phyloP scores from a whole-genome alignment of 2,797 vertebrate genomes.

The Microctenopoma lineatum region DNA sequence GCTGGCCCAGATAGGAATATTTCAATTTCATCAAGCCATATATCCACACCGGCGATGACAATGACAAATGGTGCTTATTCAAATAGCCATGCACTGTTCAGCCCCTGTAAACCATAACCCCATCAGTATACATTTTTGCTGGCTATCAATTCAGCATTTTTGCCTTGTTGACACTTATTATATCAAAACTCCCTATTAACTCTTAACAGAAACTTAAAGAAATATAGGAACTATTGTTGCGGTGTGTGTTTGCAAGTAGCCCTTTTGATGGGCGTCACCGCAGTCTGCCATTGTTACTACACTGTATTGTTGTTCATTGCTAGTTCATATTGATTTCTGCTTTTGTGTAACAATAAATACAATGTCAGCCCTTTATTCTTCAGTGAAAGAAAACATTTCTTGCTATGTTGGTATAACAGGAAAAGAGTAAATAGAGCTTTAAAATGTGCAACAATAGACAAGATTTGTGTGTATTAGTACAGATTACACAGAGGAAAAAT shows the following conservation, averaged over 20 bases:
- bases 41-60: slow-evolving; percentile 67
- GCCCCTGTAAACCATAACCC: slow-evolving; percentile 80
- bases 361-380: slow-evolving; percentile 41
- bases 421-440: slow-evolving; percentile 14
- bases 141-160: slow-evolving; percentile 82
- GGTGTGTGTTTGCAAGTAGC: slow-evolving; percentile 29
- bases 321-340: slow-evolving; percentile 38
- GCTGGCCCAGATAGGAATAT: slow-evolving; percentile 66
- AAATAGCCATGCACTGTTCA: slow-evolving; percentile 68
- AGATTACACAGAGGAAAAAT: neutral
- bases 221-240: slow-evolving; percentile 26
- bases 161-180: slow-evolving; percentile 55
- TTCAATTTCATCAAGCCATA: slow-evolving; percentile 76
- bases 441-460: slow-evolving; percentile 31
- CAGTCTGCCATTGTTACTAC: slow-evolving; percentile 28
- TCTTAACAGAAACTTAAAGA: slow-evolving; percentile 34
- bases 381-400: slow-evolving; percentile 27
- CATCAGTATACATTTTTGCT: slow-evolving; percentile 78
- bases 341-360: slow-evolving; percentile 41
- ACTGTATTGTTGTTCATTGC: slow-evolving; percentile 16
- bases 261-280: slow-evolving; percentile 1
- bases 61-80: slow-evolving; percentile 78
- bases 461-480: slow-evolving; percentile 9
- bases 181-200: slow-evolving; percentile 64
- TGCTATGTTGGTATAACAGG: slow-evolving; percentile 6